Base-by-base conservation (phyloP, 2,888 invertebrate genomes). In the Plutella xylostella region DNA sequence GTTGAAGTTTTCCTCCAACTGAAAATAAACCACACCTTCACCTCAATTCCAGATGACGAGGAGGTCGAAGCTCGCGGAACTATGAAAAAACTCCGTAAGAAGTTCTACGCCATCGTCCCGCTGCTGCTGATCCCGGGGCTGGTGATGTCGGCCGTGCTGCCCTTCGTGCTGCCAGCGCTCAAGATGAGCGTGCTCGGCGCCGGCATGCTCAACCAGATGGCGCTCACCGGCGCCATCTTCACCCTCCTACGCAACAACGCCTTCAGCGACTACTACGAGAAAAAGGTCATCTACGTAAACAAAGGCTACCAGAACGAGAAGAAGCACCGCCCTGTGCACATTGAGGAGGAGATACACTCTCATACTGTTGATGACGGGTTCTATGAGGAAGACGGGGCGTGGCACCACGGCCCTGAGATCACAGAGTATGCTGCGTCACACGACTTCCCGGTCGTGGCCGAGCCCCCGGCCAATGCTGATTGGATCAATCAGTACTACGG, bases 181-280 rank as follows among this genome's bases (percentile, higher is more conserved):
- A 90, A 90, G 61, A 85, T 90, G 84, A 86, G 88, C 63, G 87
- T 88, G 0, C 69, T 89, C 22, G 77, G 84, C 39, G 85, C 87
- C 1, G 85, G 85, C 1, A 77, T 90, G 64, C 68, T 91, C 39
- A 91, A 91, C 63, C 88, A 90, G 53, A 87, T 90, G 77, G 90
- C 89, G 0, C 79, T 91, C 31, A 74, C 85, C 20, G 87, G 89
- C 0, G 88, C 89, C 1, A 62, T 88, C 15, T 85, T 88, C 55
- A 79, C 86, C 3, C 58, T 88, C 4, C 65, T 88, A 2, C 72
- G 88, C 50, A 86, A 87, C 54, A 87, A 87, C 54, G 85, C 88
- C 1, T 88, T 89, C 53, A 71, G 68, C 40, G 87, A 88, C 47
- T 69, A 67, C 39, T 78, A 84, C 47, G 65, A 78, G 6, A 85